These are phyloP conservation scores for Lymantria dispar DNA, from an alignment of 2,888 invertebrate species.

Conservation along the genomic window DNA sequence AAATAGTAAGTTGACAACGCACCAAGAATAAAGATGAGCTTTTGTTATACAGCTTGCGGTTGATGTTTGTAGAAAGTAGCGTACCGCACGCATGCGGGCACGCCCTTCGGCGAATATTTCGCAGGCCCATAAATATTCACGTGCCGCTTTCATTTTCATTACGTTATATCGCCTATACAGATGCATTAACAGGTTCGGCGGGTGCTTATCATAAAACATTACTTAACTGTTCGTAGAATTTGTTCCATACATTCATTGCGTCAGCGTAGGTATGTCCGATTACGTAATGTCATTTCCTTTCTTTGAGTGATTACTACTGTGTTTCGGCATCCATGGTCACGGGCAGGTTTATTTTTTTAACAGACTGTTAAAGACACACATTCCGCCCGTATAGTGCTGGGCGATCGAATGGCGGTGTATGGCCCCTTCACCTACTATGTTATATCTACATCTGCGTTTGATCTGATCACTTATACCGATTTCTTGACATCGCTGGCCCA, in stretches of 20 bases:
- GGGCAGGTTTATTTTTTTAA: no score
- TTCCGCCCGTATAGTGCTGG: conserved; percentile 36
- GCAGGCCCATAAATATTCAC: conserved; percentile 76
- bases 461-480: no score
- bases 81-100: conserved; percentile 74
- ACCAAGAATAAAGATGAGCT: conserved; percentile 76
- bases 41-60: conserved; percentile 54
- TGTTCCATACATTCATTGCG: conserved; percentile 45
- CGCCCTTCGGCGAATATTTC: conserved; percentile 80
- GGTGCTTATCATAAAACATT: conserved; percentile 63
- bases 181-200: conserved; percentile 44
- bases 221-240: conserved; percentile 65
- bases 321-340: conserved; percentile 8
- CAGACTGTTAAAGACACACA: no score
- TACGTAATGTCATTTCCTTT: not conserved
- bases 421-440: no score
- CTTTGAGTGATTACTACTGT: conserved; percentile 50
- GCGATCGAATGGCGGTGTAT: no score
- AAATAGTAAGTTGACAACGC: conserved; percentile 49
- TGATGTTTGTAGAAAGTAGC: conserved; percentile 74
- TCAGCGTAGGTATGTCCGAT: conserved; percentile 15
- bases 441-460: no score
- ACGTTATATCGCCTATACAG: conserved; percentile 58
- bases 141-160: conserved; percentile 75
- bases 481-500: no score